phyloP scores from a whole-genome alignment of 2,113 vertebrate species.

The Myrmecobius fasciatus region DNA sequence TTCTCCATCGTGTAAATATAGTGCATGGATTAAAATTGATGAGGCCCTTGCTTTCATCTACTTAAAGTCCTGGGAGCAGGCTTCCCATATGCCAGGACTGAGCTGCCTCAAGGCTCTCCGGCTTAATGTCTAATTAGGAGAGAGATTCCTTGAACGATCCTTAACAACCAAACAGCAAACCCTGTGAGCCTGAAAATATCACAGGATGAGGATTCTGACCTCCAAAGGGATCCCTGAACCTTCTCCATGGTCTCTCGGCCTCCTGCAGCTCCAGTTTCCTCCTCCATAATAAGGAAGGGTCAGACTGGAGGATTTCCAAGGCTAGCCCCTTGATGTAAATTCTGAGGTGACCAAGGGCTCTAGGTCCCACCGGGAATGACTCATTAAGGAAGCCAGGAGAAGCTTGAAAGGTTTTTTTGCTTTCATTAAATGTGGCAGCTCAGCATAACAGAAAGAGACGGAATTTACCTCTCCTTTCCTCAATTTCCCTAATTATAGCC shows the following conservation, averaged over 20 bases:
- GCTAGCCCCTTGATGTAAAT: background rate
- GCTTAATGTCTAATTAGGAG: conserved; percentile 2
- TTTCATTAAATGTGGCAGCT: background rate
- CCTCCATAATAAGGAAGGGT: background rate
- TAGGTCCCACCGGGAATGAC: background rate
- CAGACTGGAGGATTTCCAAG: background rate
- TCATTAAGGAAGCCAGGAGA: background rate
- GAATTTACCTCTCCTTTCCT: background rate
- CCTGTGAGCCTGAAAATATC: background rate
- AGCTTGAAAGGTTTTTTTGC: background rate
- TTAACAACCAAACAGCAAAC: background rate
- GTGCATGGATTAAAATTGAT: background rate
- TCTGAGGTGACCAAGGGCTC: background rate
- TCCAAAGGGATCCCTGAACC: background rate
- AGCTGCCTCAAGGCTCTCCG: background rate
- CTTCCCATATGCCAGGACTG: background rate
- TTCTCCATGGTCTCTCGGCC: background rate
- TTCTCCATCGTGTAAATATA: background rate
- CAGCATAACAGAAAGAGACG: background rate
- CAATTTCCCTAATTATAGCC: background rate
- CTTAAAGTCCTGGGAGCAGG: background rate
- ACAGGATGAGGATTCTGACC: background rate
- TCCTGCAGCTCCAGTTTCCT: background rate
- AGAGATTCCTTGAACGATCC: background rate
- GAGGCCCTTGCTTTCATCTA: background rate